Evolutionary conservation across 1,140 invertebrate genomes (phyloP).

Genomic region (Pseudoatta argentina): DNA sequence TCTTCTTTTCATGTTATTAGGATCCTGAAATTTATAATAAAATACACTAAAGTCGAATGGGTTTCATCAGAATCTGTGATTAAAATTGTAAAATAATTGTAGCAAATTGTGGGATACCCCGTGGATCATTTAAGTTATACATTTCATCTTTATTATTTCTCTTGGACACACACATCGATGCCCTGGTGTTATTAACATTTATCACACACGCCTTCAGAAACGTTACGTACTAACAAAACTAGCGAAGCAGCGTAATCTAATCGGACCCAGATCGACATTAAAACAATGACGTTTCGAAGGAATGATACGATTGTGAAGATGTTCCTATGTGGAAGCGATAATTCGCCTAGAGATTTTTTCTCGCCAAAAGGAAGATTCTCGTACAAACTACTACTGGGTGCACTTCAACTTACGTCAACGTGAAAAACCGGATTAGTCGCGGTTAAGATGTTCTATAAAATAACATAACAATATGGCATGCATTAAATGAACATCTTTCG

Average conservation of each 20-base stretch:
- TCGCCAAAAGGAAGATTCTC: slow-evolving; percentile 63
- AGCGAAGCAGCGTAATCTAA: slow-evolving; percentile 79
- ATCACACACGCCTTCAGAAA: slow-evolving; percentile 44
- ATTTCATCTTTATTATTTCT: neutral
- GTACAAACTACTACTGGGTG: slow-evolving; percentile 81
- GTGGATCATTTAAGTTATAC: neutral
- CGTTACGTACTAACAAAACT: slow-evolving; percentile 69
- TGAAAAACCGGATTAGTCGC: slow-evolving; percentile 87
- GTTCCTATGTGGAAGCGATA: slow-evolving; percentile 62
- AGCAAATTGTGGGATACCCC: slow-evolving; percentile 21
- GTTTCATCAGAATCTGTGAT: neutral
- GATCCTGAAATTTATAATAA: neutral
- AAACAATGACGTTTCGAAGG: slow-evolving; percentile 18
- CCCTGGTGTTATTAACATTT: slow-evolving; percentile 41
- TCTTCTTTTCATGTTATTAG: neutral
- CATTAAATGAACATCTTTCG: slow-evolving; percentile 76
- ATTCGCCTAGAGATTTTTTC: slow-evolving; percentile 59
- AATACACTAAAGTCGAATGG: neutral
- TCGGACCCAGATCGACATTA: slow-evolving; percentile 38
- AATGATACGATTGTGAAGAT: slow-evolving; percentile 36
- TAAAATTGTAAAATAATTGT: neutral
- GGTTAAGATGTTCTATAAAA: slow-evolving; percentile 87
- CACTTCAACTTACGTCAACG: slow-evolving; percentile 86
- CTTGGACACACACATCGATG: slow-evolving; percentile 29
- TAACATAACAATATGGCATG: slow-evolving; percentile 85